Conservation (phyloP, 2,113 vertebrate species). For the Oreochromis tanganicae region DNA sequence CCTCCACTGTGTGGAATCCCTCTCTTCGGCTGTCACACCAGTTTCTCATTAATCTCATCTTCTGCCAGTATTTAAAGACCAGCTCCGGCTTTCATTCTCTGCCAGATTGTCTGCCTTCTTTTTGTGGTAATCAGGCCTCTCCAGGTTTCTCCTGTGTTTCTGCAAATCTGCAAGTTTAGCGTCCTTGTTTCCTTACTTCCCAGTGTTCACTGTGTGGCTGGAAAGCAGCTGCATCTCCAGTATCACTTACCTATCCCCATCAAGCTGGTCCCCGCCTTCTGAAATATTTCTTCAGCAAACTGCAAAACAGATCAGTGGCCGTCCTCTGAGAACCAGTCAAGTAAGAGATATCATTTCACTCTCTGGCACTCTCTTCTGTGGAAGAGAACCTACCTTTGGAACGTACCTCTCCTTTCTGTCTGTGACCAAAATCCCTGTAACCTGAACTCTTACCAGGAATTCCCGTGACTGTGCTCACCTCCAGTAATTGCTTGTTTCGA, state of each 20-base stretch:
- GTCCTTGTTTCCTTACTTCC: background rate
- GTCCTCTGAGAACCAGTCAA: background rate
- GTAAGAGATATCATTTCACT: background rate
- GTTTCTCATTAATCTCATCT: background rate
- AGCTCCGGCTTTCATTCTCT: background rate
- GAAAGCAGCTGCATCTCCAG: background rate
- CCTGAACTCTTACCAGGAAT: background rate
- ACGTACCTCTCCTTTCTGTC: background rate
- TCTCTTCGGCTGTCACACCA: background rate
- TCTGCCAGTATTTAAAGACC: background rate
- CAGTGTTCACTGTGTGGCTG: background rate
- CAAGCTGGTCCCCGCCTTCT: background rate
- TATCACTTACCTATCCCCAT: background rate
- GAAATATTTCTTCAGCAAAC: background rate
- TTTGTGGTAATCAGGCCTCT: background rate
- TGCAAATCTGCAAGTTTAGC: background rate
- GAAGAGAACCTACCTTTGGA: background rate
- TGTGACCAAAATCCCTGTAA: background rate
- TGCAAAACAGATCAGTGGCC: background rate
- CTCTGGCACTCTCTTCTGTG: background rate
- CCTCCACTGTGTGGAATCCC: background rate
- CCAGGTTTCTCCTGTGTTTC: background rate
- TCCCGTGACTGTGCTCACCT: background rate
- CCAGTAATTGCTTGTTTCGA: background rate
- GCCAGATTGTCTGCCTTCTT: background rate